Conservation (phyloP, 2,797 vertebrate species). For the Miichthys miiuy region DNA sequence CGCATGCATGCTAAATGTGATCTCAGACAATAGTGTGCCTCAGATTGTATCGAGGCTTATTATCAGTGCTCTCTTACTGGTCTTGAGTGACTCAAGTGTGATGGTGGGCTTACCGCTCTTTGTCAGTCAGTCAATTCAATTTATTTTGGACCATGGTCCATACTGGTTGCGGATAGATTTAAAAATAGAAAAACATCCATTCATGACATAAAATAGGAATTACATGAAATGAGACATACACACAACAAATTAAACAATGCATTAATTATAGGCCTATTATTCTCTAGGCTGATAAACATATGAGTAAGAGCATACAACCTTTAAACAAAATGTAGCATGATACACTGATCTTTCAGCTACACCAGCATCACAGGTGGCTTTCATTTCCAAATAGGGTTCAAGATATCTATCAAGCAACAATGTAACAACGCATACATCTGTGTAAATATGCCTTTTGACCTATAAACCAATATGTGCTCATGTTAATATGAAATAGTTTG, state of each 20-base stretch:
- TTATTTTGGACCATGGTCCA: slow-evolving; percentile 40
- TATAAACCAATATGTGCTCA: neutral
- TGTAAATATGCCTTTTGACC: neutral
- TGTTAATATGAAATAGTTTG: neutral
- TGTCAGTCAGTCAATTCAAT: slow-evolving; percentile 37
- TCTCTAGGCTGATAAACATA: neutral
- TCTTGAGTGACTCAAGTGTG: slow-evolving; percentile 61
- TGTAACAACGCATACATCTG: neutral
- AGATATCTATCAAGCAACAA: no score
- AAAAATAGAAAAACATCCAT: slow-evolving; percentile 1
- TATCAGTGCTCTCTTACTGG: slow-evolving; percentile 57
- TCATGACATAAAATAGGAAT: slow-evolving; percentile 1
- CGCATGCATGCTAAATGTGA: slow-evolving; percentile 77
- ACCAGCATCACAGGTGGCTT: no score
- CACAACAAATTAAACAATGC: neutral
- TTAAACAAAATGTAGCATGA: neutral
- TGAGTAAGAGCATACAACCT: neutral
- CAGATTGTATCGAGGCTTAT: slow-evolving; percentile 43
- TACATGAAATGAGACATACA: neutral
- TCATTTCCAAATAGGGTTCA: neutral
- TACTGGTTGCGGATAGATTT: slow-evolving; percentile 1
- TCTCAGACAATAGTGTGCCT: slow-evolving; percentile 55
- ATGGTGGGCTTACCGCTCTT: slow-evolving; percentile 54
- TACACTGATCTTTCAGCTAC: no score
- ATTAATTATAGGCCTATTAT: neutral